Evolutionary conservation across 30 jellyfish, hydroid and myxozoan species (phyloP), one percentile per base, ranked within the genome.

Genomic region (Cassiopea andromeda): DNA sequence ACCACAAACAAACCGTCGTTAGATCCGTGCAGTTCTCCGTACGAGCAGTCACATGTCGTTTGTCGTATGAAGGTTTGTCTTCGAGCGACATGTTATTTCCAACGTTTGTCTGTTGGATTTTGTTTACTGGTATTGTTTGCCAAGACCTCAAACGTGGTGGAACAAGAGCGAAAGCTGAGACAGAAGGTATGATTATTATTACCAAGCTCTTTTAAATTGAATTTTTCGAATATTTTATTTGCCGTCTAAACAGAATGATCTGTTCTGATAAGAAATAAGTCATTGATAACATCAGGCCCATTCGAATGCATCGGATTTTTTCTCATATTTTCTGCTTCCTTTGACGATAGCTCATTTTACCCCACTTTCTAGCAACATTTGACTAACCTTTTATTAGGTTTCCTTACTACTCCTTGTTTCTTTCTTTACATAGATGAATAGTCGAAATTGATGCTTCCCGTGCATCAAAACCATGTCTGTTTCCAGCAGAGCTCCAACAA

Each of bases 1-100:
- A 83, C 91, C 90, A 81, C 90, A 81, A 81, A 69, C 45, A n/a
- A 81, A 82, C 64, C 48, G 50, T 64, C 47, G 59, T 70, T 66
- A 64, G 27, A 27, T 47, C 82, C 66, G 90, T 18, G 80, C 59
- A 68, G 76, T 69, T 10, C 82, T 64, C 15, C 45, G 47, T 81
- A 12, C 18, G 69, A 4, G 19, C 16, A 48, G 54, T 77, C 86
- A 48, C 86, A 46, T 59, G 70, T 43, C 16, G 84, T 75, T 48
- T 57, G 68, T 57, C n/a, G n/a, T 4, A 70, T 13, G 75, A 49
- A 43, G 54, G 54, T 54, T 77, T 19, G 75, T 19, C 46, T 14
- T 48, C 27, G 19, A 48, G 74, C 86, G 72, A 43, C 10, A 77
- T 77, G 86, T 58, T 19, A 50, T 50, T 77, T 77, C 70, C 48